These are phyloP conservation scores for Zelleria hepariella DNA, from an alignment of 2,888 invertebrate genomes.

Conservation along the genomic window DNA sequence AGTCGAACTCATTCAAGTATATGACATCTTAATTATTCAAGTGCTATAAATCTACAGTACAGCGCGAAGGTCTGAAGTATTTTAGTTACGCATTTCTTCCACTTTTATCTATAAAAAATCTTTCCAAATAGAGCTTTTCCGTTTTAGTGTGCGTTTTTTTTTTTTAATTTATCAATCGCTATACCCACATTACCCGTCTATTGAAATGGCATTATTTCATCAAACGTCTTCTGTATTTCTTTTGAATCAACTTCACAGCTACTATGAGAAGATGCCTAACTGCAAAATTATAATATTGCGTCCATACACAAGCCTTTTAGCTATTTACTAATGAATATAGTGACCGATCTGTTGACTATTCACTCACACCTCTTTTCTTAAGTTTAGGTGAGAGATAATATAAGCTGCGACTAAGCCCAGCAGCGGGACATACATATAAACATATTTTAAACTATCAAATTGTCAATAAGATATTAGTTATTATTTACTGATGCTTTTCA, in stretches of 20 bases:
- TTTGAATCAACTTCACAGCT: constrained; percentile 10
- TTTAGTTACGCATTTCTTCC: no score
- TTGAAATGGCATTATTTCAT: constrained; percentile 48
- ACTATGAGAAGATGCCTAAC: constrained; percentile 21
- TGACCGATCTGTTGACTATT: constrained; percentile 33
- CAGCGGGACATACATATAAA: no score
- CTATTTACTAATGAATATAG: constrained; percentile 23
- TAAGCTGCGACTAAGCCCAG: no score
- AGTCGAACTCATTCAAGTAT: no score
- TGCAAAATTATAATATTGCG: constrained; percentile 28
- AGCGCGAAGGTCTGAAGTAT: no score
- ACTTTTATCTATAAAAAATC: no score
- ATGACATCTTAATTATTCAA: no score
- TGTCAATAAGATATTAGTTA: no score
- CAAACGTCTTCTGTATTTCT: constrained; percentile 29
- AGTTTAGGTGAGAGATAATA: neutral
- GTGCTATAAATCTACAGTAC: no score
- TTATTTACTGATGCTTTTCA: no score
- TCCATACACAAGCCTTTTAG: constrained; percentile 31
- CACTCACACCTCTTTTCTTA: constrained; percentile 7
- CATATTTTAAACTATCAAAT: no score
- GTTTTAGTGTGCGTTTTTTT: neutral
- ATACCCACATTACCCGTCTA: neutral
- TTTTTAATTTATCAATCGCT: neutral
- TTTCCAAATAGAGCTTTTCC: no score